Conservation (phyloP, 2,113 vertebrate genomes). For the Paratilapia polleni region DNA sequence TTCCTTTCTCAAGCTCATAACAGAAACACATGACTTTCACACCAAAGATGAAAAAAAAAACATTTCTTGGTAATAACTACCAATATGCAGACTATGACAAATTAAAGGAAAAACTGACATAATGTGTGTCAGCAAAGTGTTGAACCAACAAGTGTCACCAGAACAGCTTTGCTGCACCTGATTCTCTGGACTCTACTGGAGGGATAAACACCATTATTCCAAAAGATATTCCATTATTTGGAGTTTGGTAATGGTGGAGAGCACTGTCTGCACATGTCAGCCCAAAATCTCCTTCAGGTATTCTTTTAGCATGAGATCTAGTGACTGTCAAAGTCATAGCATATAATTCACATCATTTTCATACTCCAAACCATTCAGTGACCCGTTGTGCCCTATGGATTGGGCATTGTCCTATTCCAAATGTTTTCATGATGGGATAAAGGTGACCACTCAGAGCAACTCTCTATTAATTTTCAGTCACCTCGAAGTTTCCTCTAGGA, state of each 20-base stretch:
- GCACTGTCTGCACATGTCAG: neutral
- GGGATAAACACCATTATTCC: neutral
- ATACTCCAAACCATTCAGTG: neutral
- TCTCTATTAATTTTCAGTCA: neutral
- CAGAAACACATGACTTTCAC: neutral
- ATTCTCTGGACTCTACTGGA: neutral
- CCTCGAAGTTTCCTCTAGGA: neutral
- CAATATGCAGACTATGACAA: neutral
- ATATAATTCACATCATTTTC: constrained; percentile 3
- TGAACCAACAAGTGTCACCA: too few relatives aligned
- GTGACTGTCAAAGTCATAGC: neutral
- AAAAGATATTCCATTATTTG: neutral
- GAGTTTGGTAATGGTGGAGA: neutral
- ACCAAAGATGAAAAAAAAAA: neutral
- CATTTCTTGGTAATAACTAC: neutral
- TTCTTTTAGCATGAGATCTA: neutral
- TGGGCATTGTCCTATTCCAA: neutral
- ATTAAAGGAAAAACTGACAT: neutral
- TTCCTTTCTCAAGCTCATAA: neutral
- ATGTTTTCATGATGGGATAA: neutral
- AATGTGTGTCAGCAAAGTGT: neutral
- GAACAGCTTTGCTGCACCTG: too few relatives aligned
- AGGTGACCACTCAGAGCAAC: neutral
- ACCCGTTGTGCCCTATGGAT: neutral
- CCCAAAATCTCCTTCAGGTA: neutral